These are phyloP conservation scores for Podarcis lilfordi DNA, from an alignment of 2,797 vertebrate genomes.

Conservation along the genomic window DNA sequence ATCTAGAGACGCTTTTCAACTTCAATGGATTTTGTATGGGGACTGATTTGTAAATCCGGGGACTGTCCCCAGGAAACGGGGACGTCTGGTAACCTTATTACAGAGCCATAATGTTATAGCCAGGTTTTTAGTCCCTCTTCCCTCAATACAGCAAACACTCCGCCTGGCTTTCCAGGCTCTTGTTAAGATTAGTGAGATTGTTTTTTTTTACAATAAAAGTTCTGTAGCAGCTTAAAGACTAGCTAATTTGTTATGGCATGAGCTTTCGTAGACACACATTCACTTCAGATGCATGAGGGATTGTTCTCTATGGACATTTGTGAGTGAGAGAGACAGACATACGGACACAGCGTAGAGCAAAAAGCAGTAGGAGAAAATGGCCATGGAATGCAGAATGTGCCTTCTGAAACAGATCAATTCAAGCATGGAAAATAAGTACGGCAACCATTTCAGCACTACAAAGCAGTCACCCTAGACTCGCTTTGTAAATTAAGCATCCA, in stretches of 20 bases:
- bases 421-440: neutral
- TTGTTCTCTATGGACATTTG: neutral
- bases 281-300: neutral
- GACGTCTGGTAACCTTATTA: neutral
- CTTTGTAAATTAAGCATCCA: neutral
- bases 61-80: no score
- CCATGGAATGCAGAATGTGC: neutral
- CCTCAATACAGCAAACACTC: neutral
- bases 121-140: neutral
- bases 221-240: neutral
- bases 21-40: no score
- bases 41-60: no score
- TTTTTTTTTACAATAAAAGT: neutral
- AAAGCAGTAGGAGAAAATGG: neutral
- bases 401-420: neutral
- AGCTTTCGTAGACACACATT: neutral
- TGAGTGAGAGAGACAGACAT: neutral
- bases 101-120: neutral
- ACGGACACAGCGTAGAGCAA: neutral
- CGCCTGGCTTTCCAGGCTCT: neutral
- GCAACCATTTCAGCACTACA: neutral
- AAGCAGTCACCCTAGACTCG: neutral
- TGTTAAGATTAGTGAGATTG: neutral
- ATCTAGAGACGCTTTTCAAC: neutral
- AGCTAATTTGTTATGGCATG: neutral